A percentile compares a stretch with the other conserved stretches of the same genome.
These are phyloP conservation scores for Nansenia antarctica DNA, from an alignment of 2,113 vertebrate species.

Conservation along the genomic window DNA sequence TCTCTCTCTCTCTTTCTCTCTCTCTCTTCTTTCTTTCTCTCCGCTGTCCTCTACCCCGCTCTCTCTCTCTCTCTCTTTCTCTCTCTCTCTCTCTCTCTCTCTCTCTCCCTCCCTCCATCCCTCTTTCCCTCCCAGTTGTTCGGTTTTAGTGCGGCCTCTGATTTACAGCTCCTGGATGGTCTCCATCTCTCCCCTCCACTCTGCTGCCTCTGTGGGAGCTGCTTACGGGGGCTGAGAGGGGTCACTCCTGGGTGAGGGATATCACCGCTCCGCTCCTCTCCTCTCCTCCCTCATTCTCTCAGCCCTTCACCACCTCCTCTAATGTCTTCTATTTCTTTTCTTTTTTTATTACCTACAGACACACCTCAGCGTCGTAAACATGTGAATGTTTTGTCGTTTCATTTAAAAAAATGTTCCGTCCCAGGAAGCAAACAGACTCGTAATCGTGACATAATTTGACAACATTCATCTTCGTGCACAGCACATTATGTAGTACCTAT, in stretches of 20 bases:
- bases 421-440: not conserved
- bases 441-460: not conserved
- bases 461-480: not conserved
- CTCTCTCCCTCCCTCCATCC: slow-evolving; percentile 29
- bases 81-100: slow-evolving; percentile 10
- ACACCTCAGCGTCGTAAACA: slow-evolving; percentile 28
- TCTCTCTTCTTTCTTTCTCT: slow-evolving; percentile 28
- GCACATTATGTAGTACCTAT: too few relatives aligned
- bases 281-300: slow-evolving; percentile 40
- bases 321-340: not conserved
- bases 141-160: slow-evolving; percentile 61
- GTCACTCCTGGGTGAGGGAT: slow-evolving; percentile 76
- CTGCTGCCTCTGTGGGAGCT: slow-evolving; percentile 60
- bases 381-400: slow-evolving; percentile 9
- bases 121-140: slow-evolving; percentile 13
- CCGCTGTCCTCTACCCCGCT: not conserved
- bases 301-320: slow-evolving; percentile 5
- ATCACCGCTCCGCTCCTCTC: slow-evolving; percentile 51
- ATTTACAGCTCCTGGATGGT: slow-evolving; percentile 71
- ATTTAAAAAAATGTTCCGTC: not conserved
- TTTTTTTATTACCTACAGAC: slow-evolving; percentile 27
- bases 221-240: slow-evolving; percentile 58
- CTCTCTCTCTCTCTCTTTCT: not conserved
- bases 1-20: slow-evolving; percentile 26
- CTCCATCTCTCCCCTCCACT: slow-evolving; percentile 49